Conservation (phyloP, 1,140 invertebrate species). For the Akabosia matsudoensis region DNA sequence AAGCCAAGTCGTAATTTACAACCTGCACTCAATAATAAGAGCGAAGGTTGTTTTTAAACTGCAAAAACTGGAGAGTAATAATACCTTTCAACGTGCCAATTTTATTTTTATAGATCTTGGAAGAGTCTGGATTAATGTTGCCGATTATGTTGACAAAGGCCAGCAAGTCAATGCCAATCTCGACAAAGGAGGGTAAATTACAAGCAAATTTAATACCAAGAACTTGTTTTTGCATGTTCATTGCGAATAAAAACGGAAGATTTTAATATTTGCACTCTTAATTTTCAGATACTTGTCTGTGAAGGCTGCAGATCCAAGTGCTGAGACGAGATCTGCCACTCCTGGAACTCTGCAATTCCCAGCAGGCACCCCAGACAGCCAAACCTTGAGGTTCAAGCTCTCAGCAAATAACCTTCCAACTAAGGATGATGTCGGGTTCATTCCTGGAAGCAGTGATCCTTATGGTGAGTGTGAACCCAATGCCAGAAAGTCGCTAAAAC, state of each 20-base stretch:
- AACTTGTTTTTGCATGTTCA: background rate
- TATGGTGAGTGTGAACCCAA: too few relatives aligned
- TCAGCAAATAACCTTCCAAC: slow-evolving; percentile 29
- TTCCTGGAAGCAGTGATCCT: slow-evolving; percentile 31
- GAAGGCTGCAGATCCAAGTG: background rate
- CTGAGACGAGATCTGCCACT: background rate
- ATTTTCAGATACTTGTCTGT: slow-evolving; percentile 12
- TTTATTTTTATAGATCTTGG: slow-evolving; percentile 6
- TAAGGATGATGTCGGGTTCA: slow-evolving; percentile 34
- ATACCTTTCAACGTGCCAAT: background rate
- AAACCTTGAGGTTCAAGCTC: slow-evolving; percentile 28
- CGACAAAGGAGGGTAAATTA: slow-evolving; percentile 12
- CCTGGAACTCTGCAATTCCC: slow-evolving; percentile 16
- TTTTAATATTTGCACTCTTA: background rate
- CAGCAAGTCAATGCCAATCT: slow-evolving; percentile 14
- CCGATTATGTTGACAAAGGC: slow-evolving; percentile 24
- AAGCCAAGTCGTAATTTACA: background rate
- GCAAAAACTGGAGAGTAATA: background rate
- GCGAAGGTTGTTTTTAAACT: background rate
- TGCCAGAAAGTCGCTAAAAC: too few relatives aligned
- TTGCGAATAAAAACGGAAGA: background rate
- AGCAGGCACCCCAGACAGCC: slow-evolving; percentile 24
- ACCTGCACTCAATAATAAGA: background rate
- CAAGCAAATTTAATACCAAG: background rate
- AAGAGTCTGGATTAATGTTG: slow-evolving; percentile 17